Base-by-base conservation (phyloP, 2,797 vertebrate species). In the Thaleichthys pacificus region DNA sequence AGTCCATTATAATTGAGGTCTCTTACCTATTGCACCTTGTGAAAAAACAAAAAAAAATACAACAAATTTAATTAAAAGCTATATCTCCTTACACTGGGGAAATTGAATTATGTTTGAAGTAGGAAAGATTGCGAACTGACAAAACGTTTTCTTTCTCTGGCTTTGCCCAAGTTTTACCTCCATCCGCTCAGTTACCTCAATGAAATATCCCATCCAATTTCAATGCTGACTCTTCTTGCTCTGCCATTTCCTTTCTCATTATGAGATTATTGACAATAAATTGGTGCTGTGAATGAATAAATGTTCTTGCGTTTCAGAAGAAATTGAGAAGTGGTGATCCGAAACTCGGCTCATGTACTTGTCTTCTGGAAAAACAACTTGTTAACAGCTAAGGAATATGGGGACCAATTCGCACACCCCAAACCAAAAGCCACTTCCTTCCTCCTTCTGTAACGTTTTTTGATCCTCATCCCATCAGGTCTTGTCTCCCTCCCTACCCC, bases 41-140 rank as follows among this genome's bases (percentile, higher is more conserved):
- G 42, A 47, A 47, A 47, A 47, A 47, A 56, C 17, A 56, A 89
- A 90, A 91, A 86, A 87, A 89, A 91, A 85, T 91, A 89, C 89
- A 92, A 89, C 88, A 87, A 91, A 92, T 92, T 91, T 93, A 93
- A 94, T 94, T 93, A 93, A 93, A 93, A 88, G 79, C 76, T 75
- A 84, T 91, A 92, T 93, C 91, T 92, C 11, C 75, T 90, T 91
- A 91, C 89, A 90, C 83, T 70, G 78, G 73, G 77, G 84, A 91
- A 94, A 92, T 86, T 92, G 84, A 91, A 93, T 92, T 93, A 87
- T 91, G 87, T 92, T 92, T 89, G 89, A 93, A 92, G 88, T 88
- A 77, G 82, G 73, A 80, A 73, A 92, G 91, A 93, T 93, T 88
- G 88, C 78, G 80, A 89, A 86, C 80, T 90, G 89, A 91, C 88